Evolutionary conservation across 2,113 vertebrate genomes (phyloP).

Genomic region (Passer domesticus): DNA sequence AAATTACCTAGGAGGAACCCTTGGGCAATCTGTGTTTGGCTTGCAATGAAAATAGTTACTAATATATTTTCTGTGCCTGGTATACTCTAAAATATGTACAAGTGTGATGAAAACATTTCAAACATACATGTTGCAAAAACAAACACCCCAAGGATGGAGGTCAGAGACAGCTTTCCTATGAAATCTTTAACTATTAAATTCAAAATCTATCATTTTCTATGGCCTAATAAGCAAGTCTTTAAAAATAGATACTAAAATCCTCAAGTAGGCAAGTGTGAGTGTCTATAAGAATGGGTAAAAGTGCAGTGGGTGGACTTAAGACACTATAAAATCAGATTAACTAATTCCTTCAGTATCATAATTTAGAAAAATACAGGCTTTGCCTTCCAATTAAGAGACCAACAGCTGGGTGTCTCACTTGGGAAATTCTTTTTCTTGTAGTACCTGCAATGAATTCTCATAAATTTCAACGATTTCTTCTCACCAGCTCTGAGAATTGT

Average conservation of each 20-base stretch:
- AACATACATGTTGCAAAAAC: neutral
- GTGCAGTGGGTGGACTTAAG: neutral
- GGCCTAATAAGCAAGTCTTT: neutral
- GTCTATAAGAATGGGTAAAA: neutral
- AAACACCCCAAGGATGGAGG: neutral
- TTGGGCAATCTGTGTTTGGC: neutral
- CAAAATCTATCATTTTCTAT: neutral
- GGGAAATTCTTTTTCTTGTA: neutral
- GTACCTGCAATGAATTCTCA: neutral
- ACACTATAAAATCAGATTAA: neutral
- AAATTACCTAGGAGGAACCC: neutral
- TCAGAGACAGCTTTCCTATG: neutral
- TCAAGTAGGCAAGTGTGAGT: neutral
- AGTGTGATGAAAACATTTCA: neutral
- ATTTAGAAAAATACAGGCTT: neutral
- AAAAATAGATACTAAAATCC: neutral
- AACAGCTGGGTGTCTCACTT: neutral
- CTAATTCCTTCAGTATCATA: neutral
- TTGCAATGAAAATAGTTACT: neutral
- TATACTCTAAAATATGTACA: neutral
- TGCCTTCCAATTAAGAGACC: neutral
- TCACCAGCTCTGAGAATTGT: neutral
- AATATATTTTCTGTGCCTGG: neutral
- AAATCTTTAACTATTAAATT: neutral
- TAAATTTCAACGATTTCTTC: neutral